These are phyloP conservation scores for Lissonota sp. DNA, from an alignment of 2,888 invertebrate species.

Conservation along the genomic window DNA sequence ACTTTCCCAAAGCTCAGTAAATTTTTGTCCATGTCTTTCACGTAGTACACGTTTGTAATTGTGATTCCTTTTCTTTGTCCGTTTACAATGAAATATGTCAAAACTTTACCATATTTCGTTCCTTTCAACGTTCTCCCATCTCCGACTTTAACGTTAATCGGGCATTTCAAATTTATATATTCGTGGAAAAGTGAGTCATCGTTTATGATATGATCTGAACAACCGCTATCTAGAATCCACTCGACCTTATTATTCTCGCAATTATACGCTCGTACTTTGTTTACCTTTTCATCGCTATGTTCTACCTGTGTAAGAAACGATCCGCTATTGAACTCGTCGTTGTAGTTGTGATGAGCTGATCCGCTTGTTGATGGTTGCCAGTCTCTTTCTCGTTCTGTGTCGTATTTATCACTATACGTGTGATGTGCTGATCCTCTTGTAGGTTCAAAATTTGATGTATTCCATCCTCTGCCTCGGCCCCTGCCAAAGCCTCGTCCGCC, in stretches of 20 bases:
- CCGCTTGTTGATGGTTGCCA: slow-evolving; percentile 13
- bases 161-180: slow-evolving; percentile 34
- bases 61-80: slow-evolving; percentile 28
- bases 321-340: slow-evolving; percentile 6
- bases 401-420: slow-evolving; percentile 1
- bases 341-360: slow-evolving; percentile 23
- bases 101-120: slow-evolving; percentile 48
- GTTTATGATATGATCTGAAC: slow-evolving; percentile 61
- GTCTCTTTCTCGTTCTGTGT: background rate
- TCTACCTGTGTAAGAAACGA: slow-evolving; percentile 28
- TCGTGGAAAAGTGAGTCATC: slow-evolving; percentile 48
- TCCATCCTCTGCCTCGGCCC: slow-evolving; percentile 39
- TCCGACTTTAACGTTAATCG: slow-evolving; percentile 56
- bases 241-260: slow-evolving; percentile 25
- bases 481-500: slow-evolving; percentile 36
- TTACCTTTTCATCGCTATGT: background rate
- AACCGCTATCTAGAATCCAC: slow-evolving; percentile 63
- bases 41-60: slow-evolving; percentile 48
- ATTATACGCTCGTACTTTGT: background rate
- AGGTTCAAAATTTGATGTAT: background rate
- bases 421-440: slow-evolving; percentile 19
- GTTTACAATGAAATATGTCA: slow-evolving; percentile 38
- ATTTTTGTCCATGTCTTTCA: slow-evolving; percentile 59
- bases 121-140: slow-evolving; percentile 56
- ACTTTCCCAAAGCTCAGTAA: slow-evolving; percentile 56